Evolutionary conservation across 2,888 invertebrate species (phyloP), one percentile per base, ranked within the genome.

Genomic region (Heliconius charithonia): DNA sequence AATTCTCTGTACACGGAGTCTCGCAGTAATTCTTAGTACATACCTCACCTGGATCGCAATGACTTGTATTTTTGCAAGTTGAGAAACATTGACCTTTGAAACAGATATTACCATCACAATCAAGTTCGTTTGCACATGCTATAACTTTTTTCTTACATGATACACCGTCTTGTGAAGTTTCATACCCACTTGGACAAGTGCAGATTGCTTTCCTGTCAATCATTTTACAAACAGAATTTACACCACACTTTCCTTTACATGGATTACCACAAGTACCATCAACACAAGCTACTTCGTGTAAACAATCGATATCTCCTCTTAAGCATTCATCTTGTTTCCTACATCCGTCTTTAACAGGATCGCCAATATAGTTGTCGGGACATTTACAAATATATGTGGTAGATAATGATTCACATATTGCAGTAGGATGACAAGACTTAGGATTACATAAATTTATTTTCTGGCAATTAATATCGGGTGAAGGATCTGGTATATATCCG

Each of bases 21-120:
- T 96, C 95, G 87, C 98, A 98, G 82, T 97, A 96, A 87, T 96
- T 98, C 84, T 97, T 96, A 2, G 96, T 89, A 88, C 98, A 98
- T 83, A 96, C 95, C 87, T 98, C 98, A 32, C 97, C 98, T 22
- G 92, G 89, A 7, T 97, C 97, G 88, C 98, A 98, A 86, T 98
- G 98, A 75, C 96, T 96, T 51, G 96, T 95, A 86, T 97, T 96
- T 82, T 97, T 96, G 85, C 98, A 98, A 32, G 98, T 97, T 25
- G 97, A 95, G 89, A 97, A 97, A 87, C 98, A 98, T 89, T 98
- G 98, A 13, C 97, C 97, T 85, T 97, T 97, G 66, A 96, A 96
- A 89, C 98, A 98, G 65, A 97, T 95, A 83, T 97, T 97, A 67
- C 97, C 97, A 65, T 96, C 96, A 85, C 98, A 98, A 81, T 98